phyloP scores from a whole-genome alignment of 2,888 invertebrate species.

The Teleiodes luculella region DNA sequence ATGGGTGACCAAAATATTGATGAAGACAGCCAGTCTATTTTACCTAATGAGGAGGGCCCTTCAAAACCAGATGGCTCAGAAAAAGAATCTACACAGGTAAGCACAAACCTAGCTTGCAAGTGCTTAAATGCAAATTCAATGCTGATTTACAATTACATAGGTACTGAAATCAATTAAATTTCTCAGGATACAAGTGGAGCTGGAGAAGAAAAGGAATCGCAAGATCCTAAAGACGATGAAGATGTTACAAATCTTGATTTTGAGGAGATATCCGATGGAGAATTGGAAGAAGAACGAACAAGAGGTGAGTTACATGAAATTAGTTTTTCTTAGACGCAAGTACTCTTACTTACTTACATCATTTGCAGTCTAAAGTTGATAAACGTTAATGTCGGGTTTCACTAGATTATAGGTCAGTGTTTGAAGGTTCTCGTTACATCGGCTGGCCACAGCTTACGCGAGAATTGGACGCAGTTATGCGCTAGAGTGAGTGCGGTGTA shows the following conservation, averaged over 20 bases:
- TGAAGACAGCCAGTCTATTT: slow-evolving; percentile 60
- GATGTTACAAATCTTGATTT: slow-evolving; percentile 88
- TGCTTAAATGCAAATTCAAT: no score
- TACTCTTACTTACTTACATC: no score
- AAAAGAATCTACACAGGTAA: slow-evolving; percentile 67
- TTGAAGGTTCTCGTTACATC: no score
- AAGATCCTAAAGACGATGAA: slow-evolving; percentile 82
- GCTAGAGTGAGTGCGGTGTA: no score
- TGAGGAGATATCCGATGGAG: slow-evolving; percentile 94
- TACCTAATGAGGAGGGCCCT: slow-evolving; percentile 46
- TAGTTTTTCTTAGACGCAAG: background rate
- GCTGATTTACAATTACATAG: no score
- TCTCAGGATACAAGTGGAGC: slow-evolving; percentile 65
- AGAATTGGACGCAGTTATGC: no score
- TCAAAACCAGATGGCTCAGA: slow-evolving; percentile 57
- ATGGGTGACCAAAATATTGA: slow-evolving; percentile 67
- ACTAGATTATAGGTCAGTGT: no score
- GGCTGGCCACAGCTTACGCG: no score
- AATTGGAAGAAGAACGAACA: slow-evolving; percentile 88
- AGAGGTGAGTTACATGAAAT: slow-evolving; percentile 45
- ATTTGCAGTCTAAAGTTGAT: no score
- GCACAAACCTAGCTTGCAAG: background rate
- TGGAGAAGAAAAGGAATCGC: slow-evolving; percentile 64
- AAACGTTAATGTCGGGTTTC: no score
- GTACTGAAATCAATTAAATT: no score